Conservation (phyloP, 1,140 invertebrate genomes). For the Caerostris darwini region DNA sequence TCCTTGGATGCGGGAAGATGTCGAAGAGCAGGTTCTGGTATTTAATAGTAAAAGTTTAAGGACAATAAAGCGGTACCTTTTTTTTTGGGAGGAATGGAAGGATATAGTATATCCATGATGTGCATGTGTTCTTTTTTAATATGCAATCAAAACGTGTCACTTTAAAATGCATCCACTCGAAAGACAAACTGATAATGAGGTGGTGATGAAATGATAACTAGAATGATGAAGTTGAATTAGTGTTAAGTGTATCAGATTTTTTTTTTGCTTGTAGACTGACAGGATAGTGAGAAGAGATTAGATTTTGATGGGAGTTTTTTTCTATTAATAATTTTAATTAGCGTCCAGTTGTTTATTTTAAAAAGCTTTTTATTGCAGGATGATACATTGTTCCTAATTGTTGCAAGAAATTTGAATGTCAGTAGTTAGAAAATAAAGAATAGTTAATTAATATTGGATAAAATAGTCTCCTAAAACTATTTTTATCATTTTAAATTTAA, state of each 20-base stretch:
- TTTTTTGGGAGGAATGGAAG: background rate
- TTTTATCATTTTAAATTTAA: too few species aligned
- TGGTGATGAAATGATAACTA: constrained; percentile 18
- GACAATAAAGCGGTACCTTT: background rate
- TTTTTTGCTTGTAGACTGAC: background rate
- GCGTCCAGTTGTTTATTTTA: too few species aligned
- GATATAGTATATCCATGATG: background rate
- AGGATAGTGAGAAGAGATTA: background rate
- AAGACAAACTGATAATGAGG: constrained; percentile 29
- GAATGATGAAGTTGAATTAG: background rate
- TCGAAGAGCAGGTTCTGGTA: constrained; percentile 60
- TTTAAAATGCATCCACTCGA: background rate
- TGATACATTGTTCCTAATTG: too few species aligned
- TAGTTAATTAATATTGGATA: too few species aligned
- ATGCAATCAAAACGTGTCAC: background rate
- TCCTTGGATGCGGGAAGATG: constrained; percentile 11
- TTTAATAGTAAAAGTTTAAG: constrained; percentile 62
- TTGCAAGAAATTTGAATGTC: too few species aligned
- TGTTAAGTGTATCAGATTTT: background rate
- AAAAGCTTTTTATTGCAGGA: too few species aligned
- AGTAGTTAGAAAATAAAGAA: too few species aligned
- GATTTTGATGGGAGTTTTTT: too few species aligned
- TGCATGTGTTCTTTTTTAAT: background rate
- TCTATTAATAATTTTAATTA: too few species aligned
- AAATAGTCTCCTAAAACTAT: too few species aligned